These are phyloP conservation scores for Zophobas atratus DNA, from an alignment of 1,140 invertebrate species.

Conservation along the genomic window DNA sequence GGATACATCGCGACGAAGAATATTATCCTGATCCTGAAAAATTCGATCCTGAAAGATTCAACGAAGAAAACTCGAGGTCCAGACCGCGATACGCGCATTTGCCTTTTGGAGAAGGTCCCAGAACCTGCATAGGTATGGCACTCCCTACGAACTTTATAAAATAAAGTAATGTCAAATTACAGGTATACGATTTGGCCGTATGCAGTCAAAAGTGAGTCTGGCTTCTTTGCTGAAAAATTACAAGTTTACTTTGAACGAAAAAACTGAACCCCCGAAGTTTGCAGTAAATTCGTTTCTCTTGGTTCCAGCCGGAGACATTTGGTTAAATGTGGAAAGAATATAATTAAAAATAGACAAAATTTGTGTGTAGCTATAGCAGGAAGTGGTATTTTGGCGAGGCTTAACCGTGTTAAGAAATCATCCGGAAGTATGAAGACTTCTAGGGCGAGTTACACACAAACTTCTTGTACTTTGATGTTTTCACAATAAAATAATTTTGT, in stretches of 20 bases:
- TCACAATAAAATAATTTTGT: no score
- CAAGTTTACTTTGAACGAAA: slow-evolving; percentile 5
- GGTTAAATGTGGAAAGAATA: neutral
- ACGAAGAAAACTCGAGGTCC: neutral
- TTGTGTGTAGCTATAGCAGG: no score
- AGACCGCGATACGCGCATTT: neutral
- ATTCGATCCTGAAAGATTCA: neutral
- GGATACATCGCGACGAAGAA: slow-evolving; percentile 62
- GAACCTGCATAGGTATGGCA: neutral
- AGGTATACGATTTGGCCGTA: neutral
- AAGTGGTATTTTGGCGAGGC: no score
- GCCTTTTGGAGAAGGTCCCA: neutral
- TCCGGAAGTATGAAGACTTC: no score
- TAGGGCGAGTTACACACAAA: no score
- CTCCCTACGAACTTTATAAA: neutral
- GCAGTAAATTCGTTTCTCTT: neutral
- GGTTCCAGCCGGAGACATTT: neutral
- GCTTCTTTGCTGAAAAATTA: neutral
- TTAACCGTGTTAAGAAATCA: no score
- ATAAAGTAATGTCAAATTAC: neutral
- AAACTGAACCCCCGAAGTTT: neutral
- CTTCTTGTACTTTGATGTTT: no score
- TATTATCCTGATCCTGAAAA: no score
- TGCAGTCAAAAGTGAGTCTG: slow-evolving; percentile 4
- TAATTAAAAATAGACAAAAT: no score